A percentile compares a stretch with the other conserved stretches of the same genome.
Conservation (phyloP, 2,113 vertebrate genomes). For the Phocoena sinus region DNA sequence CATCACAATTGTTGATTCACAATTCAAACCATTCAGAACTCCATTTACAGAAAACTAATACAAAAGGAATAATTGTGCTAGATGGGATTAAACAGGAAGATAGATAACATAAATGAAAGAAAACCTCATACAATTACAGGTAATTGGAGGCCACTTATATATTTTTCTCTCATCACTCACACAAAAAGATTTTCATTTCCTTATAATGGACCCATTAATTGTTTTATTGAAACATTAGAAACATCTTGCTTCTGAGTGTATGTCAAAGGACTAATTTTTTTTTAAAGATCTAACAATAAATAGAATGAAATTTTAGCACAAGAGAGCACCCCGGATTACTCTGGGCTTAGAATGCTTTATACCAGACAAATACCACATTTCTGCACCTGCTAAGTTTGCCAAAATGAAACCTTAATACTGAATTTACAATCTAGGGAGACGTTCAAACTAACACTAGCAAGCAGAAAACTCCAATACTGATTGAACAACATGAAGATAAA, state of each 20-base stretch:
- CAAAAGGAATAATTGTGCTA: constrained; percentile 65
- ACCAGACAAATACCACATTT: constrained; percentile 3
- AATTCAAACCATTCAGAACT: constrained; percentile 61
- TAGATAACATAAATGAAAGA: constrained; percentile 65
- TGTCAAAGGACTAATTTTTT: constrained; percentile 18
- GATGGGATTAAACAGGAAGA: constrained; percentile 59
- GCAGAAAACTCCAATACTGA: not conserved
- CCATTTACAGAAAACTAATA: constrained; percentile 55
- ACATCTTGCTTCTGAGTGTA: constrained; percentile 41
- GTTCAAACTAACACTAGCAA: constrained; percentile 18
- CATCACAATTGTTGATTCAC: constrained; percentile 13
- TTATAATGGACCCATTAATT: constrained; percentile 52
- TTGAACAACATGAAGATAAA: constrained; percentile 40
- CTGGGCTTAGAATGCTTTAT: not conserved
- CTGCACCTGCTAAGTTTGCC: constrained; percentile 37
- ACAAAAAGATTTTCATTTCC: constrained; percentile 65
- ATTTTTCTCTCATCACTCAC: constrained; percentile 59
- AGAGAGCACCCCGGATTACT: not conserved
- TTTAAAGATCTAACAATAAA: constrained; percentile 50
- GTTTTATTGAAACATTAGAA: constrained; percentile 66
- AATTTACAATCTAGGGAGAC: not conserved
- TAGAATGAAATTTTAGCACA: constrained; percentile 49
- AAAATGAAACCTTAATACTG: constrained; percentile 50
- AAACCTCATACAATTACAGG: constrained; percentile 55
- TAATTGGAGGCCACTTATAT: constrained; percentile 49